Evolutionary conservation across 2,797 vertebrate species (phyloP), one percentile per base, ranked within the genome.

Genomic region (Telmatherina bonti): DNA sequence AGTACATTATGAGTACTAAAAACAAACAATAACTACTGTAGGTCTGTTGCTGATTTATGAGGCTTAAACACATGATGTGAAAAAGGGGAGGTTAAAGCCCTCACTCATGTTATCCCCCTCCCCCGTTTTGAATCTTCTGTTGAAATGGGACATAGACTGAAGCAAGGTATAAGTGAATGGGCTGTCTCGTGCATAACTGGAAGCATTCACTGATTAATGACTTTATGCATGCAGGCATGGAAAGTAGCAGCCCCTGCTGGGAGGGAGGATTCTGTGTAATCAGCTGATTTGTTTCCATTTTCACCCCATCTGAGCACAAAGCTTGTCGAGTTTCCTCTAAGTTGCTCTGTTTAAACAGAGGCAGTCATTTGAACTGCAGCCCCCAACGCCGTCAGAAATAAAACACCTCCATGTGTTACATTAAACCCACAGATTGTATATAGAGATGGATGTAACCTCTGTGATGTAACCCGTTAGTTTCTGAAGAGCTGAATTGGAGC

Each of bases 191-290:
- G 70, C 73, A 81, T 90, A 91, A 90, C 87, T 91, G 86, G 77
- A 89, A 83, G 71, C 78, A 30, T 86, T 88, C 86, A 90, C 80
- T 91, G 92, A 93, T 93, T 88, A 89, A 91, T 90, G 89, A 90
- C 89, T 88, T 85, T 76, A 81, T 76, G 79, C 85, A 79, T 36
- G 76, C 81, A 45, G 75, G 67, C 72, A 31, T 90, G 89, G 89
- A 80, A 90, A 84, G 85, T 81, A 85, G 74, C 80, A 57, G 73
- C 62, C 79, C 85, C 82, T 71, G 79, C 82, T 73, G 87, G 82
- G 88, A 81, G 72, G 80, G 75, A 82, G 74, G 79, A 76, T 85
- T 90, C 78, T 81, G 82, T 82, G 78, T 79, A 91, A 91, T 91
- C 88, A 88, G 80, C 81, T 78, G 79, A 89, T 88, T 87, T 85